Conservation (phyloP, 2,888 invertebrate genomes). For the Sminthurides aquaticus region DNA sequence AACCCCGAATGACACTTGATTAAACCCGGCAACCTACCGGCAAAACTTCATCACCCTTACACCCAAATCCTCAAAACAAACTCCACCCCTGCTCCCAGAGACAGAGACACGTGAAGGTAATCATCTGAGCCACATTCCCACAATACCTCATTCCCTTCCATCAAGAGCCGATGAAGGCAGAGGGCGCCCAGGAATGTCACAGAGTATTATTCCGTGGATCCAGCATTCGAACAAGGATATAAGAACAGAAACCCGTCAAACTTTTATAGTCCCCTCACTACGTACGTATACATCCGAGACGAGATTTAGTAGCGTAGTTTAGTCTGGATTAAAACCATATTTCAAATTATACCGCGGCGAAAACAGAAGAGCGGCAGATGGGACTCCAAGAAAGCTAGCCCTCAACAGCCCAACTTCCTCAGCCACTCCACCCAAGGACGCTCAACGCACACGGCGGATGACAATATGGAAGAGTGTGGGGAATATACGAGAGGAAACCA, state of each 20-base stretch:
- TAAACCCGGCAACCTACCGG: background rate
- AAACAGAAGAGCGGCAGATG: background rate
- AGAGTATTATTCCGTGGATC: background rate
- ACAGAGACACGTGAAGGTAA: background rate
- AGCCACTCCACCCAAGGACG: background rate
- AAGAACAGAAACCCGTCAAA: too few relatives aligned
- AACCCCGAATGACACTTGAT: background rate
- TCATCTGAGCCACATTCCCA: background rate
- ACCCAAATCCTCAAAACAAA: background rate
- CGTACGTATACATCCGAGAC: background rate
- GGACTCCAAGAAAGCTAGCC: background rate
- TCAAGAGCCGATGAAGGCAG: background rate
- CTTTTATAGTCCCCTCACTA: too few relatives aligned
- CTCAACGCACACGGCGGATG: background rate
- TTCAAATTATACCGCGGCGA: background rate
- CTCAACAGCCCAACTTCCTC: background rate
- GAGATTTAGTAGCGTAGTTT: background rate
- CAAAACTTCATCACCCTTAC: background rate
- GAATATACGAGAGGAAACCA: conserved; percentile 29
- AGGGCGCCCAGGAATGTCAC: background rate
- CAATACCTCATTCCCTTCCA: background rate
- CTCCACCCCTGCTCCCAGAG: too few relatives aligned
- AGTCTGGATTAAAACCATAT: background rate
- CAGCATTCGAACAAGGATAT: too few relatives aligned
- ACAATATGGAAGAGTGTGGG: conserved; percentile 17